These are phyloP conservation scores for Vimba vimba DNA, from an alignment of 2,113 vertebrate species.

Conservation along the genomic window DNA sequence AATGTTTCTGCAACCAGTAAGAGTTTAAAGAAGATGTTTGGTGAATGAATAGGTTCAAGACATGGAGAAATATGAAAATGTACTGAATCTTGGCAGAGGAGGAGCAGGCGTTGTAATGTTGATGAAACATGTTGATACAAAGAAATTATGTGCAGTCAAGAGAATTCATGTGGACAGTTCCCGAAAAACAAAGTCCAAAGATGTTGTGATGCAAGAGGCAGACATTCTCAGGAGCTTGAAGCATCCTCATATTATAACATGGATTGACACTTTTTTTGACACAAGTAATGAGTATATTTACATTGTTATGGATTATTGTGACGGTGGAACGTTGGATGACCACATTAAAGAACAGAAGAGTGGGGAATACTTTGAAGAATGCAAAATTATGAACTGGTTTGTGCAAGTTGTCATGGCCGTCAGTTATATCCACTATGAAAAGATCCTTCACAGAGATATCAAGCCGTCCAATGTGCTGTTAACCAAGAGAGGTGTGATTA, in stretches of 20 bases:
- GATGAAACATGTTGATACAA: constrained; percentile 70
- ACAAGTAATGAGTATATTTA: constrained; percentile 67
- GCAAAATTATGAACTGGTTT: constrained; percentile 76
- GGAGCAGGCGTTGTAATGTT: constrained; percentile 78
- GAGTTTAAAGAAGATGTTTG: background rate
- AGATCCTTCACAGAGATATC: constrained; percentile 81
- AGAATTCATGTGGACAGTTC: constrained; percentile 70
- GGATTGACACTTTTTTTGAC: constrained; percentile 72
- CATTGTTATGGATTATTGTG: constrained; percentile 82
- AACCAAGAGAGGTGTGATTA: constrained; percentile 75
- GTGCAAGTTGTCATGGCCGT: constrained; percentile 77
- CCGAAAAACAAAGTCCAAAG: constrained; percentile 62
- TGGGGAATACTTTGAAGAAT: constrained; percentile 67
- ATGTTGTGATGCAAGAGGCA: constrained; percentile 75
- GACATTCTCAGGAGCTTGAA: constrained; percentile 74
- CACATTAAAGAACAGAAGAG: constrained; percentile 69
- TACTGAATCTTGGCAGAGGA: constrained; percentile 76
- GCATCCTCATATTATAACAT: constrained; percentile 78
- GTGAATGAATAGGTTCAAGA: background rate
- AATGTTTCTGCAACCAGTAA: background rate
- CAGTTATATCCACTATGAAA: constrained; percentile 74
- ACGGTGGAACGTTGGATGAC: constrained; percentile 79
- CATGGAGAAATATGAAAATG: constrained; percentile 77
- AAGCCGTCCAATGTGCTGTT: constrained; percentile 82
- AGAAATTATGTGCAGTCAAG: constrained; percentile 75